These are phyloP conservation scores for Poliocrania exsul DNA, from an alignment of 2,797 vertebrate species.

Conservation along the genomic window DNA sequence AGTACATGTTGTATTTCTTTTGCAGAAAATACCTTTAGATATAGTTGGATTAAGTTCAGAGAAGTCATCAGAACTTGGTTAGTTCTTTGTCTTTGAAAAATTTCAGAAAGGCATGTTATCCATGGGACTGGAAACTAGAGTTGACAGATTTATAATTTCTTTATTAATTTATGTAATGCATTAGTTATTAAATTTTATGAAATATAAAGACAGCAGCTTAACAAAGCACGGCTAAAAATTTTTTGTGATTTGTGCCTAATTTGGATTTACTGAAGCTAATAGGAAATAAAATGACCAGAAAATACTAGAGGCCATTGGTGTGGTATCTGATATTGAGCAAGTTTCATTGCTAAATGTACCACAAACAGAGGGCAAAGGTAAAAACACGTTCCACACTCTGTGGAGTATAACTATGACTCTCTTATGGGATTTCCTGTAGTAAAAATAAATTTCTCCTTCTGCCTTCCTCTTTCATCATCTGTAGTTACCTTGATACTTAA, in stretches of 20 bases:
- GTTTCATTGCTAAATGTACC: background rate
- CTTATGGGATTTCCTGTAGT: background rate
- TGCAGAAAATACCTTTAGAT: background rate
- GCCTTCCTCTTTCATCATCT: background rate
- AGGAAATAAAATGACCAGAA: background rate
- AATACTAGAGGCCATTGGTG: background rate
- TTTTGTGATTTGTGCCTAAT: background rate
- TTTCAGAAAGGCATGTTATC: background rate
- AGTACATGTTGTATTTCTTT: background rate
- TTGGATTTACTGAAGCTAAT: background rate
- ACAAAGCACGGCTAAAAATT: background rate
- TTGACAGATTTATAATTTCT: background rate
- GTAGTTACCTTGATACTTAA: background rate
- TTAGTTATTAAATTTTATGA: background rate
- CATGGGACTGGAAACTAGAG: background rate
- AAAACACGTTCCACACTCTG: background rate
- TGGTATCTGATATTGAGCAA: background rate
- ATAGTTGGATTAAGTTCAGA: background rate
- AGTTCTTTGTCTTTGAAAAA: background rate
- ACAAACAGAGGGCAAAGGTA: background rate
- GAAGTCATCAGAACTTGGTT: background rate
- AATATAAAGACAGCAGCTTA: background rate
- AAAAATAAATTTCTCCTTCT: background rate
- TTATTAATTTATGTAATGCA: background rate
- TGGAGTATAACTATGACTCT: background rate